Percentiles rank a stretch among this genome's conserved stretches.
Evolutionary conservation across 2,113 vertebrate genomes (phyloP).

Genomic region (Pterophyllum scalare): DNA sequence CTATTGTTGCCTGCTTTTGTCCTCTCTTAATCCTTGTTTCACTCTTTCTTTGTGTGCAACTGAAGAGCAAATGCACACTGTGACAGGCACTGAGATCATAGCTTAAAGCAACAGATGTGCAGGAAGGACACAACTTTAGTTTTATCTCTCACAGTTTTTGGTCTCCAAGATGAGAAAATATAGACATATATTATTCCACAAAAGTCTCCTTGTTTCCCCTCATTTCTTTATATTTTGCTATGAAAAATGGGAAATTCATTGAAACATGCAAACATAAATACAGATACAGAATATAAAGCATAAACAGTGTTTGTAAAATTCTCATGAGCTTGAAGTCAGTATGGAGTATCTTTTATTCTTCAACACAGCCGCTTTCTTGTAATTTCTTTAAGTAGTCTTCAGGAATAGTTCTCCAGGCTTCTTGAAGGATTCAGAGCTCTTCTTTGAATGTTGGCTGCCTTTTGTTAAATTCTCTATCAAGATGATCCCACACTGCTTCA

Average conservation of each 20-base stretch:
- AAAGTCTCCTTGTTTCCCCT: no score
- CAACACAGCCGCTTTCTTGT: background rate
- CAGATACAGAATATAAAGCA: background rate
- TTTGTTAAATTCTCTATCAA: background rate
- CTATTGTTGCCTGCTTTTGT: background rate
- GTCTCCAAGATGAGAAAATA: background rate
- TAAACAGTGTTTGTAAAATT: background rate
- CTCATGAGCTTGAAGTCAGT: no score
- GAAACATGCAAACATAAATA: background rate
- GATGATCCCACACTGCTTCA: background rate
- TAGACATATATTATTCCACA: background rate
- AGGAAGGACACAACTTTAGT: background rate
- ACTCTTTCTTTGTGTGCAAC: constrained; percentile 1
- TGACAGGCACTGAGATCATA: background rate
- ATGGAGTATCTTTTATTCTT: no score
- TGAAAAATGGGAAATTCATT: background rate
- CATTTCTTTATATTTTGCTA: no score
- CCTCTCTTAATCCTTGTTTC: constrained; percentile 6
- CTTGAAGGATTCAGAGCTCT: background rate
- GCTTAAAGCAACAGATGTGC: background rate
- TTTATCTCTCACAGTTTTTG: background rate
- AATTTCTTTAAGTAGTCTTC: background rate
- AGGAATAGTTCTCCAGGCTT: background rate
- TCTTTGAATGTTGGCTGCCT: background rate
- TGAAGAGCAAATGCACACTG: background rate